phyloP scores from a whole-genome alignment of 2,888 invertebrate species.

The Amiota communis region DNA sequence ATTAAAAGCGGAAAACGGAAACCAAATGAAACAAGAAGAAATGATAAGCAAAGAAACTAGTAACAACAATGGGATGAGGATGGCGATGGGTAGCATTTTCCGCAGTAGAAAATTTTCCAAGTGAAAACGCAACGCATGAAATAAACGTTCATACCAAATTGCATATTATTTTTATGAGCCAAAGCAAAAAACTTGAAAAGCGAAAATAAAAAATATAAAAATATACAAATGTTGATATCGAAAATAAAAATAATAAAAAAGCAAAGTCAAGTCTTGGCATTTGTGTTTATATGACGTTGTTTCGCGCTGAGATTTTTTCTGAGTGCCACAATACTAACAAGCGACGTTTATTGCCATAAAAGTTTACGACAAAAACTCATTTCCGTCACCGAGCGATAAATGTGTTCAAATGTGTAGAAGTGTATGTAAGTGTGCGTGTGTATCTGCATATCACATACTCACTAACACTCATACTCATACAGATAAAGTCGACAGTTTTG shows the following conservation, averaged over 20 bases:
- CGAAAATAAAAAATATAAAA: background rate
- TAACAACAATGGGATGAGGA: background rate
- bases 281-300: conserved; percentile 5
- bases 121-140: background rate
- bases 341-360: conserved; percentile 63
- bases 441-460: background rate
- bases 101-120: background rate
- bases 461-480: background rate
- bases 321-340: conserved; percentile 45
- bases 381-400: conserved; percentile 63
- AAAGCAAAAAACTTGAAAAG: conserved; percentile 1
- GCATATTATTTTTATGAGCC: conserved; percentile 56
- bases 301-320: background rate
- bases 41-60: conserved; percentile 47
- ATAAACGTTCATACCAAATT: conserved; percentile 28
- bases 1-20: conserved; percentile 59
- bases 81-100: background rate
- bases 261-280: background rate
- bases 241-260: conserved; percentile 3
- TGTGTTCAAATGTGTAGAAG: conserved; percentile 34
- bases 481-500: conserved; percentile 22
- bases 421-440: conserved; percentile 7
- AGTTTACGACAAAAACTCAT: conserved; percentile 66
- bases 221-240: background rate
- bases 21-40: conserved; percentile 57